Base-by-base conservation (phyloP, 2,888 invertebrate species). In the Anaspis maculata region DNA sequence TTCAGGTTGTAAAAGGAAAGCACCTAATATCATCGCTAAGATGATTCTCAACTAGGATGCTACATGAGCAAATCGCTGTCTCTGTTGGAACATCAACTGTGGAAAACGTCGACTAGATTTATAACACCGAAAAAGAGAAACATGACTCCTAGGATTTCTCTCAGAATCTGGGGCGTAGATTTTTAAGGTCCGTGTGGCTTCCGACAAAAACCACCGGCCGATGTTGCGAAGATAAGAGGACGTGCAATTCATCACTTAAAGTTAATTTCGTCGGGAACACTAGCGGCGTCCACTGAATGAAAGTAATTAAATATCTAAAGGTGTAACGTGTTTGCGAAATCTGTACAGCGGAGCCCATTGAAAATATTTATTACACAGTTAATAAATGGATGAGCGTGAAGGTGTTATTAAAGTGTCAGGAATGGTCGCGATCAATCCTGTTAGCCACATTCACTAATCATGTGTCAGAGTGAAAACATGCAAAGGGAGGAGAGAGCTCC, bases 381-480 rank as follows among this genome's bases (percentile, higher is more conserved):
- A 48, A 51, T 49, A 50, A 46, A 48, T 42, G 47, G 49, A 43
- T 41, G 47, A 48, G 39, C 39, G 39, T 26, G 44, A 45, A 47
- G 49, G 51, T 53, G 53, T 55, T 55, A 55, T 54, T 56, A 54
- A 54, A 53, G 51, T 53, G 54, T 47, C 55, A 47, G 40, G 44
- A 48, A 54, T 54, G 49, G 51, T 53, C 48, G 44, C 46, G 51
- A 54, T 54, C 54, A 48, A 51, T 56, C 50, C 48, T 42, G 46
- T 46, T 42, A 42, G 42, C 51, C 51, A 45, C 53, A 45, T 45
- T 49, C 56, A 52, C 54, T 53, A 52, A 56, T 54, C 54, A 54
- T 50, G 49, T 51, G 53, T 56, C 49, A 42, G 45, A 41, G 46
- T 46, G 51, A 49, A 56, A 56, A 56, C 56, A 56, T 51, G 56